A percentile compares a stretch with the other conserved stretches of the same genome.
phyloP scores from a whole-genome alignment of 2,888 invertebrate genomes.

The Mesorhabditis belari region DNA sequence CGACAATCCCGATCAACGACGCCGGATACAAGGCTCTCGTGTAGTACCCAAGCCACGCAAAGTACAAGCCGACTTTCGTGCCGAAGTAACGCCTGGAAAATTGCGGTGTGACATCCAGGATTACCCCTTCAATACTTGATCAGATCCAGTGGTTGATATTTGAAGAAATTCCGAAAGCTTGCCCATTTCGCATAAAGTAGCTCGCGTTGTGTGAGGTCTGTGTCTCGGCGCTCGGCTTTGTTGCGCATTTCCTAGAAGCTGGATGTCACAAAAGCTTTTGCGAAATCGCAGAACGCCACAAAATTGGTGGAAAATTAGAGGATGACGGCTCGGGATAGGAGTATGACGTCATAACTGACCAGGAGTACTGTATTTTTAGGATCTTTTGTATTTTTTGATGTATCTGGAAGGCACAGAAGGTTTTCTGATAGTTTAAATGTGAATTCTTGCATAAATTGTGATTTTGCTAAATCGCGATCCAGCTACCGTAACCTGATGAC shows the following conservation, averaged over 20 bases:
- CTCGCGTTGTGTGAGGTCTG: slow-evolving; percentile 57
- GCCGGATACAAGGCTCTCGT: slow-evolving; percentile 26
- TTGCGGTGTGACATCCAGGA: not conserved
- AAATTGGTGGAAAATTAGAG: not conserved
- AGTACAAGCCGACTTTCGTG: slow-evolving; percentile 44
- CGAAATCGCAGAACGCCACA: too few relatives aligned
- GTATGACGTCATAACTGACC: too few relatives aligned
- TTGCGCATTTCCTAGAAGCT: slow-evolving; percentile 12
- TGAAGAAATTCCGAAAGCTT: slow-evolving; percentile 77
- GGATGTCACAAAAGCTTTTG: too few relatives aligned
- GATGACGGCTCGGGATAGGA: too few relatives aligned
- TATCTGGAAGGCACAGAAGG: not conserved
- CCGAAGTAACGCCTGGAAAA: slow-evolving; percentile 39
- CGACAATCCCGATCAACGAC: slow-evolving; percentile 26
- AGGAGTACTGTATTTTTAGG: not conserved
- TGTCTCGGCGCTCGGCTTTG: slow-evolving; percentile 3
- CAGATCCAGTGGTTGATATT: slow-evolving; percentile 82
- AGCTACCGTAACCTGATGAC: not conserved
- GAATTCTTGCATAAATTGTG: too few relatives aligned
- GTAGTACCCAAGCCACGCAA: slow-evolving; percentile 48
- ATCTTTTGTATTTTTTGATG: not conserved
- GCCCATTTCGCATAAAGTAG: slow-evolving; percentile 87
- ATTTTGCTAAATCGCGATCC: too few relatives aligned
- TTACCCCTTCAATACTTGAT: slow-evolving; percentile 57
- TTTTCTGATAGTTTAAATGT: too few relatives aligned